Evolutionary conservation across 1,140 invertebrate species (phyloP).

Genomic region (Helicoverpa armigera): DNA sequence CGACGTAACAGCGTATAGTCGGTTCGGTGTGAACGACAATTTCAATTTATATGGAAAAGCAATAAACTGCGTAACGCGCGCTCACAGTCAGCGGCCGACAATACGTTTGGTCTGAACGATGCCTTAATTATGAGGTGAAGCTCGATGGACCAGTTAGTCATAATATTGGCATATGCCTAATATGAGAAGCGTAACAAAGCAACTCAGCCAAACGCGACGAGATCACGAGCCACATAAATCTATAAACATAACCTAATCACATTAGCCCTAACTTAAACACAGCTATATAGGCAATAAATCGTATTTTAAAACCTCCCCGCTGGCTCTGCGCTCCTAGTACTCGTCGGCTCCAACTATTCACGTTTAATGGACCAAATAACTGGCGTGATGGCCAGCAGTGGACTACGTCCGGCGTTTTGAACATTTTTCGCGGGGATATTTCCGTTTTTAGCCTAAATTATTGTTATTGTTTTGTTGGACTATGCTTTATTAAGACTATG

Average conservation of each 20-base stretch:
- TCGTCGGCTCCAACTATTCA: slow-evolving; percentile 72
- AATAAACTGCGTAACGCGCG: no score
- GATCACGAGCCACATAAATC: no score
- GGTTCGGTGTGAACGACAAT: no score
- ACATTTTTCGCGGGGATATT: slow-evolving; percentile 78
- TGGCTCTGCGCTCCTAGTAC: slow-evolving; percentile 63
- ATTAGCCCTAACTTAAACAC: slow-evolving; percentile 29
- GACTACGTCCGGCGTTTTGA: slow-evolving; percentile 67
- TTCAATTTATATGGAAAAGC: no score
- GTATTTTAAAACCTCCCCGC: slow-evolving; percentile 71
- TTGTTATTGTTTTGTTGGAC: slow-evolving; percentile 70
- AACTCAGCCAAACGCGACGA: no score
- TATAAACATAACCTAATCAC: slow-evolving; percentile 42
- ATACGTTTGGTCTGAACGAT: no score
- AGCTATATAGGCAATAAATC: slow-evolving; percentile 62
- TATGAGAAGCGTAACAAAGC: no score
- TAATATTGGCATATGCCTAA: no score
- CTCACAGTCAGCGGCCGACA: no score
- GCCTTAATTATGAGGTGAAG: no score
- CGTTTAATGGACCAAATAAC: slow-evolving; percentile 80
- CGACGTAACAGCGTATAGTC: no score
- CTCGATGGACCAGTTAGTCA: no score
- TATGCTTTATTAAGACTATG: slow-evolving; percentile 39
- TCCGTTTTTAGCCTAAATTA: slow-evolving; percentile 75
- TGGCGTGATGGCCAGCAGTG: slow-evolving; percentile 61